A percentile compares a stretch with the other conserved stretches of the same genome.
phyloP scores from a whole-genome alignment of 1,140 invertebrate species.

The Tetragnatha versicolor region DNA sequence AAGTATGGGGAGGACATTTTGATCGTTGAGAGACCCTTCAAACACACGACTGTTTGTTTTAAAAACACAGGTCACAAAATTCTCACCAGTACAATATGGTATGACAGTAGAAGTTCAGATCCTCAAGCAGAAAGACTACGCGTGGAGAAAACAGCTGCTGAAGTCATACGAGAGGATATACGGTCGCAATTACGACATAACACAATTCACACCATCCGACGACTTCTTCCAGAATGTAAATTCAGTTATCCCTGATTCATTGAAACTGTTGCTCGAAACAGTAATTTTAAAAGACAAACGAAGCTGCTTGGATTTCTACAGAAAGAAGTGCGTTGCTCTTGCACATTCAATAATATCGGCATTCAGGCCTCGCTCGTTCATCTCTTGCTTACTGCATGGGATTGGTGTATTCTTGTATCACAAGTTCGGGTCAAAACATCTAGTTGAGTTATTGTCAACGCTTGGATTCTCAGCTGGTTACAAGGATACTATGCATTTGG shows the following conservation, averaged over 20 bases:
- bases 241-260: neutral
- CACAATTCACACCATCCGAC: neutral
- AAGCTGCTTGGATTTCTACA: neutral
- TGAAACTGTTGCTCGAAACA: neutral
- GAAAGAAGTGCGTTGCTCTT: slow-evolving; percentile 5
- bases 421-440: neutral
- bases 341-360: neutral
- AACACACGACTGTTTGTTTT: neutral
- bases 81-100: neutral
- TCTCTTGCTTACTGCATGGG: slow-evolving; percentile 1
- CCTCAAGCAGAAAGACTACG: neutral
- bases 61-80: neutral
- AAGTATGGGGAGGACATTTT: slow-evolving; percentile 6
- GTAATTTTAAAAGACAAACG: slow-evolving; percentile 4
- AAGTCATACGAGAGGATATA: neutral
- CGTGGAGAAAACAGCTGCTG: neutral
- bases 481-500: neutral
- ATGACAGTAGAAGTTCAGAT: neutral
- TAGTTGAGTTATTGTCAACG: slow-evolving; percentile 3
- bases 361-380: neutral
- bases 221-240: neutral
- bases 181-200: no score
- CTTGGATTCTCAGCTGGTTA: neutral
- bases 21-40: no score
- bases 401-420: neutral